phyloP scores from a whole-genome alignment of 2,797 vertebrate species.

The Philypnodon macrostomus region DNA sequence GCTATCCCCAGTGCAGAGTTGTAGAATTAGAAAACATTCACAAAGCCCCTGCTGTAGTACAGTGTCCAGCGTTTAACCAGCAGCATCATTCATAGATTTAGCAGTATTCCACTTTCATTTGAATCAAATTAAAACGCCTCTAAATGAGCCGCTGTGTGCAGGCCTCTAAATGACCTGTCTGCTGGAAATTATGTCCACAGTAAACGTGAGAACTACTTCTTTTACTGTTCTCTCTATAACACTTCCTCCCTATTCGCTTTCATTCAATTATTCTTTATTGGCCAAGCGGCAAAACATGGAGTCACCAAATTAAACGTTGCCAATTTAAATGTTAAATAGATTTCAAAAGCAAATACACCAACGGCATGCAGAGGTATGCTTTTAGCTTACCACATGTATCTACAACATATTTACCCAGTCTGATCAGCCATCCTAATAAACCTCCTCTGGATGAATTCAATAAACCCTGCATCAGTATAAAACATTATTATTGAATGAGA shows the following conservation, averaged over 20 bases:
- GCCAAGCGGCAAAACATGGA: conserved; percentile 34
- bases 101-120: conserved; percentile 44
- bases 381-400: no score
- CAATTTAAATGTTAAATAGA: conserved; percentile 14
- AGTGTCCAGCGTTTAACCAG: conserved; percentile 24
- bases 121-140: conserved; percentile 44
- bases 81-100: conserved; percentile 34
- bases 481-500: no score
- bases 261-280: conserved; percentile 51
- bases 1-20: conserved; percentile 2
- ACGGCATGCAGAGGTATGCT: background rate
- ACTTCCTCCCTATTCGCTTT: conserved; percentile 41
- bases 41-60: conserved; percentile 12
- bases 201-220: conserved; percentile 57
- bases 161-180: conserved; percentile 55
- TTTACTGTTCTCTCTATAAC: conserved; percentile 54
- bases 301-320: conserved; percentile 44
- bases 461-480: no score
- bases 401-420: no score
- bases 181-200: conserved; percentile 50
- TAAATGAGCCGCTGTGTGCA: conserved; percentile 44
- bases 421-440: no score
- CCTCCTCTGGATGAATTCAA: no score
- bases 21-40: conserved; percentile 19
- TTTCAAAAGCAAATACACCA: background rate